Percentiles rank a stretch among this genome's conserved stretches.
phyloP scores from a whole-genome alignment of 2,797 vertebrate species.

The Manis crassicaudata region DNA sequence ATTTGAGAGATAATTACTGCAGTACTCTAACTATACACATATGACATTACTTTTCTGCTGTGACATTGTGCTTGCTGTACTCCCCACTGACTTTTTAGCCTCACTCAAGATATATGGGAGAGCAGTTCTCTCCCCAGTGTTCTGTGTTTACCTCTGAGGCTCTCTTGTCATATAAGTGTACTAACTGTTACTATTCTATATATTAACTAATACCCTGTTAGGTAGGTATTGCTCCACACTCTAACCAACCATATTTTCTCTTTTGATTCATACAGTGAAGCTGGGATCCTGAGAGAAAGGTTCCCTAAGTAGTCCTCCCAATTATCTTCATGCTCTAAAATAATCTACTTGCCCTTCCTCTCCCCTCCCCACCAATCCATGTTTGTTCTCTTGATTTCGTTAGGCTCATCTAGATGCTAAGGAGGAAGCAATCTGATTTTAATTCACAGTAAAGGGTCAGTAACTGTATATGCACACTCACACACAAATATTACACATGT shows the following conservation, averaged over 20 bases:
- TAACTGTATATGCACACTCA: background rate
- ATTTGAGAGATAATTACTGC: background rate
- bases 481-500: background rate
- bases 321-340: background rate
- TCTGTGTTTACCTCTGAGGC: background rate
- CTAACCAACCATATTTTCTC: background rate
- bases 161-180: background rate
- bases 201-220: background rate
- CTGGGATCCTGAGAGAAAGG: background rate
- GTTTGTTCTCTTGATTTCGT: background rate
- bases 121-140: background rate
- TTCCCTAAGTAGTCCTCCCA: background rate
- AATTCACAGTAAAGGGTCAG: background rate
- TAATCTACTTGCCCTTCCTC: background rate
- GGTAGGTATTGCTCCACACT: background rate
- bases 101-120: background rate
- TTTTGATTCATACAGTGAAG: background rate
- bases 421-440: slow-evolving; percentile 15
- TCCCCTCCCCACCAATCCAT: background rate
- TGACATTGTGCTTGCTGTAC: background rate
- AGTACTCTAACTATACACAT: background rate
- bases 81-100: background rate
- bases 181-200: background rate
- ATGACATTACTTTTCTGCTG: background rate
- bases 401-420: background rate